Conservation (phyloP, 2,113 vertebrate species). For the Oxyura jamaicensis region DNA sequence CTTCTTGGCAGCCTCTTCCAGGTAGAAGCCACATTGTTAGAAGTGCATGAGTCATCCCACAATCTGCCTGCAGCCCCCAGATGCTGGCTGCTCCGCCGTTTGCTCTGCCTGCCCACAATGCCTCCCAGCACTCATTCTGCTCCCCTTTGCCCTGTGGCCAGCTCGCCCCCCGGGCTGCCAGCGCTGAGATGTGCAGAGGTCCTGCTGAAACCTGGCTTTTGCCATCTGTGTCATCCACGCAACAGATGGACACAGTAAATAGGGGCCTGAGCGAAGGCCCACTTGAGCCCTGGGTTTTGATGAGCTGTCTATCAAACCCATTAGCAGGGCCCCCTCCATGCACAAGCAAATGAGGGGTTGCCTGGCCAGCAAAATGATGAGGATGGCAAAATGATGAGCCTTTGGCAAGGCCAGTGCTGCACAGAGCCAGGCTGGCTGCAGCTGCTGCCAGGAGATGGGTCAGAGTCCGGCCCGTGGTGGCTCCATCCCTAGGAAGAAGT, state of each 20-base stretch:
- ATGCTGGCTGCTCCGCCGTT: not conserved
- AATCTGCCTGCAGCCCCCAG: not conserved
- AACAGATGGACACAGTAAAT: constrained; percentile 49
- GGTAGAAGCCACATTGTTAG: not conserved
- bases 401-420: not conserved
- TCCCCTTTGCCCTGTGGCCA: constrained; percentile 23
- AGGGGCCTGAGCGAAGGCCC: not conserved
- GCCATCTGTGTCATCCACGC: constrained; percentile 41
- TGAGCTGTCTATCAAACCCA: constrained; percentile 33
- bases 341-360: not conserved
- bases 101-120: not conserved
- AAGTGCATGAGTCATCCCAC: not conserved
- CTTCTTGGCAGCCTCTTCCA: not conserved
- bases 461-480: rapidly evolving
- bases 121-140: not conserved
- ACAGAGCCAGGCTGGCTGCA: not conserved
- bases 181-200: constrained; percentile 24
- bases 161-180: not conserved
- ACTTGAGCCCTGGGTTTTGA: constrained; percentile 27
- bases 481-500: not conserved
- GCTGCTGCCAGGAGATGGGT: not conserved
- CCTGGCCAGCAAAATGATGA: not conserved
- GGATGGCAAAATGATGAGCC: not conserved
- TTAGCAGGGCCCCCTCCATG: not conserved
- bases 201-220: constrained; percentile 11